Evolutionary conservation across 2,797 vertebrate genomes (phyloP).

Genomic region (Taenioides sp.): DNA sequence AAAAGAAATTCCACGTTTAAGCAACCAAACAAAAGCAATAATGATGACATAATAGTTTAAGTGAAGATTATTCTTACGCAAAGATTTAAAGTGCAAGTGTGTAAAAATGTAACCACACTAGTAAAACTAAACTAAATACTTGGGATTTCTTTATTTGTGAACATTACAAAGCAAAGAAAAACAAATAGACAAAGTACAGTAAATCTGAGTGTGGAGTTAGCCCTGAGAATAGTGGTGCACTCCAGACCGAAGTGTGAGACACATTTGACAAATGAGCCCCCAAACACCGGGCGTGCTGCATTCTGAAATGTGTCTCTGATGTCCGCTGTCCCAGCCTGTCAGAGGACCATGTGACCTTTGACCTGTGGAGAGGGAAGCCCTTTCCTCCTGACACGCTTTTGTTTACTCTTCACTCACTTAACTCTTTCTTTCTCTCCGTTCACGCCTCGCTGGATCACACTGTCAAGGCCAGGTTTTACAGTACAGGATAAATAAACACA

Average conservation of each 20-base stretch:
- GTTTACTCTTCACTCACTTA: conserved; percentile 61
- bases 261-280: conserved; percentile 11
- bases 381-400: conserved; percentile 49
- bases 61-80: no score
- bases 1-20: no score
- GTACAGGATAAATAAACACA: background rate
- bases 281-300: conserved; percentile 24
- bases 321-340: conserved; percentile 59
- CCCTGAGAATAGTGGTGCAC: background rate
- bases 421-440: conserved; percentile 40
- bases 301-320: conserved; percentile 46
- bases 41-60: no score
- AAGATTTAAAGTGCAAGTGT: no score
- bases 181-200: background rate
- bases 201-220: background rate
- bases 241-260: conserved; percentile 18
- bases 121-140: no score
- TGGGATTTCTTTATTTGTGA: no score
- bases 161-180: no score
- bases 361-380: conserved; percentile 53
- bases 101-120: no score
- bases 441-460: conserved; percentile 25
- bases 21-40: no score
- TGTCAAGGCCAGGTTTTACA: background rate
- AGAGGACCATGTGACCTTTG: conserved; percentile 62